Conservation (phyloP, 2,113 vertebrate genomes). For the Columba livia region DNA sequence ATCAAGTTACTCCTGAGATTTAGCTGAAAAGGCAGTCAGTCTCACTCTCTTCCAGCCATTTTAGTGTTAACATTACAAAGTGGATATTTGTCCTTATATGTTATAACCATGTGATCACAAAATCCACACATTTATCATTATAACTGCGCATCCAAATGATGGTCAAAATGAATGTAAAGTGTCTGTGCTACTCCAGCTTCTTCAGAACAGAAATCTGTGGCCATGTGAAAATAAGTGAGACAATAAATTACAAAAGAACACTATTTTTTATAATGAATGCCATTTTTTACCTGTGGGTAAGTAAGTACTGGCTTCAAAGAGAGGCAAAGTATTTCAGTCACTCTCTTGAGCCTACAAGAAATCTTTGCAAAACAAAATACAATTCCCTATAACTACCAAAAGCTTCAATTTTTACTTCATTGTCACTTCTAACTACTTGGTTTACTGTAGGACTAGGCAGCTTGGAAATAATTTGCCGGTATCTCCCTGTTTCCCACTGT, state of each 20-base stretch:
- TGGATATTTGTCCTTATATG: not conserved
- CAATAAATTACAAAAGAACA: not conserved
- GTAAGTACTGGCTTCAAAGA: constrained; percentile 32
- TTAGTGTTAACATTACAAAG: not conserved
- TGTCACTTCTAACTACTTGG: not conserved
- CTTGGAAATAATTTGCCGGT: not conserved
- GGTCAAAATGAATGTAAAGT: not conserved
- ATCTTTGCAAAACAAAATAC: not conserved
- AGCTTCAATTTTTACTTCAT: not conserved
- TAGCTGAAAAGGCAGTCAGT: not conserved
- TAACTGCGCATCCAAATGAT: not conserved
- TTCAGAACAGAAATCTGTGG: not conserved
- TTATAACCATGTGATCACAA: not conserved
- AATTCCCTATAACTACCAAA: not conserved
- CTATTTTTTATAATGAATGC: not conserved
- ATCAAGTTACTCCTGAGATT: not conserved
- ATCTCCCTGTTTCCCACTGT: not conserved
- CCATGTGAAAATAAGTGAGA: not conserved
- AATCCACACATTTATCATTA: not conserved
- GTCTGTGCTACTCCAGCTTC: accelerated
- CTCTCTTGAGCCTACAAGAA: not conserved
- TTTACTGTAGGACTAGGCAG: not conserved
- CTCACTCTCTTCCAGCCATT: not conserved
- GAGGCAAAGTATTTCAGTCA: not conserved
- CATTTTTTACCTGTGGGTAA: not conserved